Base-by-base conservation (phyloP, 2,888 invertebrate genomes). In the Apoda limacodes region DNA sequence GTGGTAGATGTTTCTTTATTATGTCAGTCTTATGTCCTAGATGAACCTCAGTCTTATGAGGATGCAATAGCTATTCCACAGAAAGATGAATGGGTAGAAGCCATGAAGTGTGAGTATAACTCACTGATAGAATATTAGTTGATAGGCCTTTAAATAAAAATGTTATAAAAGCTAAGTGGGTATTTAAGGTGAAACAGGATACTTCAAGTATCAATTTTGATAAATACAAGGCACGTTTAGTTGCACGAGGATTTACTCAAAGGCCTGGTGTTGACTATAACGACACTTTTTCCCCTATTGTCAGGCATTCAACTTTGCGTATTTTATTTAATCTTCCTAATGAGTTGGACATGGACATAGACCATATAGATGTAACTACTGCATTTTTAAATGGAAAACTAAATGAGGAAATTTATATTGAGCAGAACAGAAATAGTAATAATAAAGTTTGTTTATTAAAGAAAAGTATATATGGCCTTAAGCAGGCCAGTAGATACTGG, bases 271-370 rank as follows among this genome's bases (percentile, higher is more conserved):
- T 46, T 4, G 39, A 43, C 25, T 46, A 39, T 22, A 22, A 28
- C 17, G 36, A 37, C 2, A 44, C 43, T 15, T 44, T 37, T 34
- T 39, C 41, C 12, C 46, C 41, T 27, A 38, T 42, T 7, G 42
- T 40, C 5, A 24, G 36, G n/a, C 32, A 34, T 12, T 14, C 23
- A 14, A 26, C 37, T 2, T 14, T 41, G 10, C 29, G 36, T 13
- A 28, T 36, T 4, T 30, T 36, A 22, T 38, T 43, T 6, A 29
- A 30, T 9, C 9, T 37, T 12, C 34, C 35, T 10, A 25, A 26
- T 3, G 24, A 35, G 13, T 17, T 37, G 6, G 19, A 34, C 6
- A 30, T 23, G 25, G 15, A 10, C 15, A 28, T 21, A 2, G 20
- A 17, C 17, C 34, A 35, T 9, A 11, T 39, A 5, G 35, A 35